phyloP scores from a whole-genome alignment of 1,140 invertebrate genomes.

The Ostrea denselamellosa region DNA sequence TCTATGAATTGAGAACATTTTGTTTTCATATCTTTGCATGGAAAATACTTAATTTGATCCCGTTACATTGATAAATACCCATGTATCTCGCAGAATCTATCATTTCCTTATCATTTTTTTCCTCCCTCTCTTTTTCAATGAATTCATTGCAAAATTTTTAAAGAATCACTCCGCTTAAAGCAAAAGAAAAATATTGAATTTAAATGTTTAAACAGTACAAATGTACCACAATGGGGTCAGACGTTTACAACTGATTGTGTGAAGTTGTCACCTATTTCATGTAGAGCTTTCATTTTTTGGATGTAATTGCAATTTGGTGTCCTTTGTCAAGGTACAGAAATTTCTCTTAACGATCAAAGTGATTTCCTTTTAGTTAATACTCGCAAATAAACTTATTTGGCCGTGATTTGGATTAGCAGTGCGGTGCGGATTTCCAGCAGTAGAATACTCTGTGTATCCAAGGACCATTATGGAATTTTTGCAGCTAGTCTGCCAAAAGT shows the following conservation, averaged over 20 bases:
- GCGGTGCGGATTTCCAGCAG: background rate
- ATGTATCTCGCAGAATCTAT: too few relatives aligned
- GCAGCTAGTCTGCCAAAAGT: background rate
- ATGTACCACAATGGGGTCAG: background rate
- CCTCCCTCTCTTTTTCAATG: background rate
- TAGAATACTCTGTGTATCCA: background rate
- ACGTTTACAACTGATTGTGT: background rate
- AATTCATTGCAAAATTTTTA: slow-evolving; percentile 21
- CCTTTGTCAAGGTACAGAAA: background rate
- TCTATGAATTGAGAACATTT: too few relatives aligned
- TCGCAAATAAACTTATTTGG: too few relatives aligned
- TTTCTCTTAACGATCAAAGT: background rate
- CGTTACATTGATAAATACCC: too few relatives aligned
- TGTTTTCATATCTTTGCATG: too few relatives aligned
- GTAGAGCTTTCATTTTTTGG: background rate
- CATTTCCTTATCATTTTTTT: background rate
- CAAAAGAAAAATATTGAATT: slow-evolving; percentile 18
- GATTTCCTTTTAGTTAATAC: background rate
- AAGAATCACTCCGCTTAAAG: background rate
- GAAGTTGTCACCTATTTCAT: background rate
- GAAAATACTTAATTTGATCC: too few relatives aligned
- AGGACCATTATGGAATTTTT: background rate
- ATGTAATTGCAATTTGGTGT: slow-evolving; percentile 4
- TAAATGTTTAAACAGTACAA: background rate
- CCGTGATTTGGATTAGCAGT: background rate